Base-by-base conservation (phyloP, 2,797 vertebrate species). In the Coilia nasus region DNA sequence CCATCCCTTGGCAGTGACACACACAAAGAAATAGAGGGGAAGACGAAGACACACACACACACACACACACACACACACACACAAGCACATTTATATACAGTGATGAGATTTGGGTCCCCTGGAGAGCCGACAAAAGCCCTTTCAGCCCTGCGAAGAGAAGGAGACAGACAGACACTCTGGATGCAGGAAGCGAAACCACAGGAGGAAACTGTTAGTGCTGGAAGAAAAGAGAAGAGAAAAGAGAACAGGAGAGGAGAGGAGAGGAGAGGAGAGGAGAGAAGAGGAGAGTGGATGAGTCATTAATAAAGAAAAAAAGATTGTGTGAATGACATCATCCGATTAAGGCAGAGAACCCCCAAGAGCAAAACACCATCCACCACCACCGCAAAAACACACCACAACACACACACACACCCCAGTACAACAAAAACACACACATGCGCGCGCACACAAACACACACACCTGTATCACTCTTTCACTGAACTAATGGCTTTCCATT, bases 351-450 rank as follows among this genome's bases (percentile, higher is more conserved):
- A 75, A 35, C 14, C 14, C 67, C 67, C 14, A 64, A 67, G 62
- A 67, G 62, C 25, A 25, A 67, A 67, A 67, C 23, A 25, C 25
- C 62, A 15, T 67, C 28, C 28, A 25, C 92, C 90, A 54, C 50
- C 50, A 54, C 92, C 92, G 91, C 81, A 85, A 89, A 15, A 75
- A 14, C 12, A 41, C 28, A 6, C 10, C 25, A 67, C 23, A 67
- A 25, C 62, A 67, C 62, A 67, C 62, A 31, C 62, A 67, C 62
- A 25, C 62, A 67, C 62, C 4, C 28, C n/a, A n/a, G n/a, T n/a
- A 28, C 62, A 67, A 67, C 62, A 67, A 25, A 67, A 23, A 67
- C 23, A 71, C 64, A 31, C 64, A 35, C 64, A 35, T 7, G 15
- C 62, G 21, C 62, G 21, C 57, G 14, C 57, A 60, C 57, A 60